phyloP scores from a whole-genome alignment of 2,113 vertebrate species.

The Calidris pugnax region DNA sequence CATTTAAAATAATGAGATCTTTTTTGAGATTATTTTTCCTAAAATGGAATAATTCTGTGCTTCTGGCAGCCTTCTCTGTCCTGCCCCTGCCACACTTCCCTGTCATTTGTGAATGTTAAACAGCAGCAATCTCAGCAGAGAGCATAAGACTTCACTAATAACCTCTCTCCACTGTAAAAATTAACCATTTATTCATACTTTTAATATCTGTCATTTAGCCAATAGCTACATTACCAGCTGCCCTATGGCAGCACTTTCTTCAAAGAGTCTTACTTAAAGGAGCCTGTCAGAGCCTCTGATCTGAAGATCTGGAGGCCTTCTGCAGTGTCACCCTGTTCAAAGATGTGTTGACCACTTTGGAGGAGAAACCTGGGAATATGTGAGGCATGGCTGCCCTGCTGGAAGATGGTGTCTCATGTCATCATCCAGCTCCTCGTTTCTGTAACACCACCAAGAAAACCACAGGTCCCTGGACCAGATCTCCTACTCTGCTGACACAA shows the following conservation, averaged over 20 bases:
- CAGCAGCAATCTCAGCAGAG: not conserved
- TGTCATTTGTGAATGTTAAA: not conserved
- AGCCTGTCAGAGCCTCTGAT: not conserved
- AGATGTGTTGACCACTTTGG: not conserved
- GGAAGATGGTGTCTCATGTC: not conserved
- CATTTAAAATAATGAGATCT: not conserved
- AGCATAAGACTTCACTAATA: not conserved
- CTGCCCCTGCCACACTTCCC: not conserved
- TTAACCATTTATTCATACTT: not conserved
- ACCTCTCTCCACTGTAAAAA: not conserved
- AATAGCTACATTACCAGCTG: not conserved
- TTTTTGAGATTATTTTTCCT: not conserved
- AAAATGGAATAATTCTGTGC: not conserved
- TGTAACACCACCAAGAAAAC: not conserved
- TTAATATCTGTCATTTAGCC: not conserved
- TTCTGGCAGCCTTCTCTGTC: not conserved
- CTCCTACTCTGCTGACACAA: not conserved
- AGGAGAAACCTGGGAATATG: not conserved
- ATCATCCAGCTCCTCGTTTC: not conserved
- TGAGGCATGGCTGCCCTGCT: not conserved
- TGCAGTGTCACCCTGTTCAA: not conserved
- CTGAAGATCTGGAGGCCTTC: not conserved
- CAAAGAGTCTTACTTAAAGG: not conserved
- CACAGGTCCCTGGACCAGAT: not conserved
- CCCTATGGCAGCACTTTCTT: not conserved